Evolutionary conservation across 2,888 invertebrate species (phyloP), one percentile per base, ranked within the genome.

Genomic region (Platycheirus albimanus): DNA sequence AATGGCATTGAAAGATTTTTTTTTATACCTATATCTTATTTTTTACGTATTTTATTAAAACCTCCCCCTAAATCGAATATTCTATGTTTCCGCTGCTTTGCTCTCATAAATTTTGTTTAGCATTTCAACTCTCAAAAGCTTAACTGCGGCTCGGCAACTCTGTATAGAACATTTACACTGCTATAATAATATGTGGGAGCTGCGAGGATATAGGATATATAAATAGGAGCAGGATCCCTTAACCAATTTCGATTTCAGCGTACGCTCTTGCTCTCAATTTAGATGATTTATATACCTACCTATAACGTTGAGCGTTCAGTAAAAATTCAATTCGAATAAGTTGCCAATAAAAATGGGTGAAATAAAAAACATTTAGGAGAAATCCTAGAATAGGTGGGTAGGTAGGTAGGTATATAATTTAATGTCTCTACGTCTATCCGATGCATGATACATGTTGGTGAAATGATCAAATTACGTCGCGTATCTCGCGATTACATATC

Each of bases 301-400:
- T 43, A 51, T n/a, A 15, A 24, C 3, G 17, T 13, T 47, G 61
- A 47, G 58, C 20, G 33, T 61, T 45, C 24, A 63, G 66, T 79
- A 64, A 79, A 74, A 79, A 75, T 75, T 75, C 63, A 79, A 75
- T 75, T 67, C 75, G 54, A 74, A 69, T 63, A 69, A 75, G 69
- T 69, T 79, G 41, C 52, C 67, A 69, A 79, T 56, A 69, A 79
- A 79, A 74, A 24, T 36, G 63, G 54, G 13, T 43, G 24, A 72
- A 66, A 67, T 41, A 49, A 45, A 71, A 30, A 8, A 43, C 28
- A 45, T 61, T 43, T 30, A n/a, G n/a, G 10, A 58, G 24, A 58
- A 43, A 76, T 63, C 41, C 63, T n/a, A 63, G 30, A 17, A 28
- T 61, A 11, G 19, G 20, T 38, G n/a, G n/a, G n/a, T n/a, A n/a